These are phyloP conservation scores for Salpingus planirostris DNA, from an alignment of 2,888 invertebrate genomes.

Conservation along the genomic window DNA sequence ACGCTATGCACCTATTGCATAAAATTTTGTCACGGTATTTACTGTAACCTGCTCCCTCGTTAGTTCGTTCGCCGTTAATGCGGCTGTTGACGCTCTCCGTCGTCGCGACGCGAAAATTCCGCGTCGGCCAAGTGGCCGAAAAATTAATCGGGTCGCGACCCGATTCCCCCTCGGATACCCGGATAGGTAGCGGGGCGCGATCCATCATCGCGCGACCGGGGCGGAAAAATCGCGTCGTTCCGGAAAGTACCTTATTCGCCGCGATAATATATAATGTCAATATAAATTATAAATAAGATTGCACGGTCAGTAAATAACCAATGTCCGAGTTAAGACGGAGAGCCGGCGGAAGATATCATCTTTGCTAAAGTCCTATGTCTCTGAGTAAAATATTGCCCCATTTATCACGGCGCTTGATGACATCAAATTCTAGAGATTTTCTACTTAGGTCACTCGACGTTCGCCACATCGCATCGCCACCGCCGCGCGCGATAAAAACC, in stretches of 20 bases:
- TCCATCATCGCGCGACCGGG: too few relatives aligned
- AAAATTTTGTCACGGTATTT: slow-evolving; percentile 14
- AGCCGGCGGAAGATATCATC: slow-evolving; percentile 37
- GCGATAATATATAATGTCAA: slow-evolving; percentile 31
- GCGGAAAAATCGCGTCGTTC: too few relatives aligned
- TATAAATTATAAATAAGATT: slow-evolving; percentile 37
- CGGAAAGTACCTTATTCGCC: slow-evolving; percentile 1
- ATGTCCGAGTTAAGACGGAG: slow-evolving; percentile 23
- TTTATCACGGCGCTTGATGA: slow-evolving; percentile 38
- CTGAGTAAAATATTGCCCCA: slow-evolving; percentile 37
- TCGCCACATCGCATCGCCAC: too few relatives aligned
- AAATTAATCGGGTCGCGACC: too few relatives aligned
- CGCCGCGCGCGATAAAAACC: too few relatives aligned
- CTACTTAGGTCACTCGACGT: slow-evolving; percentile 8
- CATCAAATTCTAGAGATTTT: slow-evolving; percentile 31
- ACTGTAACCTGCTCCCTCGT: slow-evolving; percentile 11
- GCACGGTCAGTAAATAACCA: slow-evolving; percentile 36
- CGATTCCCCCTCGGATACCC: too few relatives aligned
- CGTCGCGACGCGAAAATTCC: too few relatives aligned
- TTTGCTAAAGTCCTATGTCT: slow-evolving; percentile 39
- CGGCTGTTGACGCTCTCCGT: slow-evolving; percentile 4
- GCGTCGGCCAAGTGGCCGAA: too few relatives aligned
- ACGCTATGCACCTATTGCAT: slow-evolving; percentile 9
- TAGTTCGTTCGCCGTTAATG: not conserved
- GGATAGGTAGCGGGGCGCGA: too few relatives aligned